Base-by-base conservation (phyloP, 2,888 invertebrate genomes). In the Cerastoderma edule region DNA sequence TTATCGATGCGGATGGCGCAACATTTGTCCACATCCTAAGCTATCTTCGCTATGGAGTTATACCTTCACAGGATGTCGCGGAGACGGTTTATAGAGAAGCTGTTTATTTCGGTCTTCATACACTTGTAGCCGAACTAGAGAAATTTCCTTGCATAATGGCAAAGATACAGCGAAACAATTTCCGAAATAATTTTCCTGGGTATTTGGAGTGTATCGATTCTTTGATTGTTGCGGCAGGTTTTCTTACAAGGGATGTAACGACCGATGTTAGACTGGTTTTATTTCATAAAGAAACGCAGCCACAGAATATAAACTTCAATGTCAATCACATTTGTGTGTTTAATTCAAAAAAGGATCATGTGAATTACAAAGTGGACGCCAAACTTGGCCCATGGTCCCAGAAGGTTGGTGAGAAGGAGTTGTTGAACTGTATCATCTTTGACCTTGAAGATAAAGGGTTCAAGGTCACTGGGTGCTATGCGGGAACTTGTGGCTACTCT, bases 1-100 rank as follows among this genome's bases (percentile, higher is more conserved):
- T 91, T 75, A 89, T 91, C 33, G 91, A 91, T 80, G 89, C 88
- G 8, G 89, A 91, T 72, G 91, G 90, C 0, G 78, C 80, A 5
- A 83, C 86, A 63, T 91, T 91, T 65, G 78, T 83, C 10, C 85
- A 89, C 64, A 88, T 91, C 57, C 76, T 91, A 28, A 87, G 90
- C 54, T 91, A 85, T 75, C 81, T 91, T 2, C 83, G 91, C 0
- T 87, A 89, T 70, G 89, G 85, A 6, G 86, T 87, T 33, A 74
- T 91, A n/a, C 91, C 91, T 0, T 87, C 89, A 22, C 35, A 72
- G 6, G 76, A 80, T 8, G 53, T 85, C 4, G 85, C 87, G 13
- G 74, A 85, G 10, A 72, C 77, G 6, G 88, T 91, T 0, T 89
- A 91, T 73, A 77, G 84, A 24, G 90, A 91, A 57, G 91, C 91